These are phyloP conservation scores for Girardia tigrina DNA, from an alignment of 2,888 invertebrate species.

Conservation along the genomic window DNA sequence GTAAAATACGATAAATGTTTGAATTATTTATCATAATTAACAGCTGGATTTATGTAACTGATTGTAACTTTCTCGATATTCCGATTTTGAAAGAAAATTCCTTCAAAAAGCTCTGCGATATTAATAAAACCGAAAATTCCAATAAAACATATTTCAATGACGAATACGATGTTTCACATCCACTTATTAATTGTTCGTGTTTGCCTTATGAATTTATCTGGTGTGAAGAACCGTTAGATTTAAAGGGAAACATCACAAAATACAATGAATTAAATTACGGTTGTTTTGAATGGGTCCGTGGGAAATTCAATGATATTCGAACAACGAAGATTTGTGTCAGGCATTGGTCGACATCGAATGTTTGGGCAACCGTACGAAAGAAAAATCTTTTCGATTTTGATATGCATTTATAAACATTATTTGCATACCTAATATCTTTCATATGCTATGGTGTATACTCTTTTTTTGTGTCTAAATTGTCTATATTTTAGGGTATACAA, in stretches of 20 bases:
- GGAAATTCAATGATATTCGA: slow-evolving; percentile 68
- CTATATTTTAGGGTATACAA: too few relatives aligned
- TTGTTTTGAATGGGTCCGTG: slow-evolving; percentile 65
- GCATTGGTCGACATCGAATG: slow-evolving; percentile 77
- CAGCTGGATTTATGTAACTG: neutral
- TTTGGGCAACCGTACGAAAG: slow-evolving; percentile 63
- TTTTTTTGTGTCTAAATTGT: too few relatives aligned
- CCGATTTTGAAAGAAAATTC: neutral
- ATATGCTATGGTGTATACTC: too few relatives aligned
- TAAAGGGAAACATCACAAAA: slow-evolving; percentile 32
- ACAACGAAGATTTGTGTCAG: slow-evolving; percentile 60
- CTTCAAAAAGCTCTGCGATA: neutral
- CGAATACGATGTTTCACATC: slow-evolving; percentile 28
- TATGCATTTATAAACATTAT: too few relatives aligned
- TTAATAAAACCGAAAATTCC: neutral
- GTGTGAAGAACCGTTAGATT: slow-evolving; percentile 62
- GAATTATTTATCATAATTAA: neutral
- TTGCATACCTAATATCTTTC: too few relatives aligned
- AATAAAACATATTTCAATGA: slow-evolving; percentile 23
- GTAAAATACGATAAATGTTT: neutral
- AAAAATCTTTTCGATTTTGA: too few relatives aligned
- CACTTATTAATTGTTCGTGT: slow-evolving; percentile 26
- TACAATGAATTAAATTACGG: slow-evolving; percentile 26
- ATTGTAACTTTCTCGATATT: slow-evolving; percentile 1
- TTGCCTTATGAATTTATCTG: slow-evolving; percentile 64